Evolutionary conservation across 2,797 vertebrate genomes (phyloP).

Genomic region (Alosa sapidissima): DNA sequence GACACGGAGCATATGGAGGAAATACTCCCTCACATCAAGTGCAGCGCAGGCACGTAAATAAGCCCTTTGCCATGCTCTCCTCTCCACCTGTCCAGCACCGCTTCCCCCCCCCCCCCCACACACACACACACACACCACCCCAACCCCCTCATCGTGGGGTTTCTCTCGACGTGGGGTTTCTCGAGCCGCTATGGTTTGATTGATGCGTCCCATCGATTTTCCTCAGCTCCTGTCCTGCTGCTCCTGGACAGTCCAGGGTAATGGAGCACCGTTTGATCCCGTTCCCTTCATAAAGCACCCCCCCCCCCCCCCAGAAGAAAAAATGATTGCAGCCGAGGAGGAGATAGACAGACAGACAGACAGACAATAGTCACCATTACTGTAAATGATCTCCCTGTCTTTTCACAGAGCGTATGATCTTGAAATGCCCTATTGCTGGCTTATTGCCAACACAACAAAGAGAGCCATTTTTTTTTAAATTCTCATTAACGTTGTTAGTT

Average conservation of each 20-base stretch:
- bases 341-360: not conserved
- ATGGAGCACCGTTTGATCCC: not conserved
- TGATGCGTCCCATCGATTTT: constrained; percentile 13
- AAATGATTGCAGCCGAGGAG: not conserved
- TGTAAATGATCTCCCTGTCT: not conserved
- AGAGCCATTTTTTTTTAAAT: not conserved
- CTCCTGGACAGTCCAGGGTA: not conserved
- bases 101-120: too few species aligned
- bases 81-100: too few species aligned
- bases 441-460: not conserved
- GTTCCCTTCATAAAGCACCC: not conserved
- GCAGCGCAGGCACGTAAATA: too few species aligned
- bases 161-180: not conserved
- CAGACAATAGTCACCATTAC: not conserved
- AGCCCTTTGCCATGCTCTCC: too few species aligned
- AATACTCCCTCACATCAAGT: too few species aligned
- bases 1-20: not conserved
- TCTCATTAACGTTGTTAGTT: not conserved
- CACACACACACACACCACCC: too few species aligned
- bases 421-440: not conserved
- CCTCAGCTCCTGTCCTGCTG: not conserved
- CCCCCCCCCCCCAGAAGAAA: not conserved
- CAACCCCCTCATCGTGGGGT: not conserved
- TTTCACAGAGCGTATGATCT: not conserved
- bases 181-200: not conserved